Evolutionary conservation across 2,888 invertebrate genomes (phyloP).

Genomic region (Polietes domitor): DNA sequence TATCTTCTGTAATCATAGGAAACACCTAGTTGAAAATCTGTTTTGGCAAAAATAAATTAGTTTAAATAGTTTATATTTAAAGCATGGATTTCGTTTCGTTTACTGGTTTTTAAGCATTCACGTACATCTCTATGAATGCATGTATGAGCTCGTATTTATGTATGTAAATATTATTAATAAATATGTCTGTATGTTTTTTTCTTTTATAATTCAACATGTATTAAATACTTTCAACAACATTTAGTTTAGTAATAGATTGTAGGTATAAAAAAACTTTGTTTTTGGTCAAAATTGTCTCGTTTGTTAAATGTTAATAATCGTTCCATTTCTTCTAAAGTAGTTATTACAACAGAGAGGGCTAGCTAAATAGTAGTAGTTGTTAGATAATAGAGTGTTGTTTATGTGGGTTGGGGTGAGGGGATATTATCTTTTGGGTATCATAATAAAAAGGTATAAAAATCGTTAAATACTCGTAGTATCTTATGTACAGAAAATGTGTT

Average conservation of each 20-base stretch:
- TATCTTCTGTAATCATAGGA: not conserved
- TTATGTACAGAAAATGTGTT: conserved; percentile 58
- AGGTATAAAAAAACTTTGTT: conserved; percentile 35
- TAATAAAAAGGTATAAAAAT: conserved; percentile 64
- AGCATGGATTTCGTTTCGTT: not conserved
- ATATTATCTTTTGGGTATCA: conserved; percentile 17
- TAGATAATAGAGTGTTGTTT: not conserved
- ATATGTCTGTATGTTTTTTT: conserved; percentile 54
- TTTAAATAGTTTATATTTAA: not conserved
- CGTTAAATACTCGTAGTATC: conserved; percentile 55
- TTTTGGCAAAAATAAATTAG: conserved; percentile 19
- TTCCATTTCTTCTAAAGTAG: not conserved
- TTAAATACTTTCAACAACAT: conserved; percentile 66
- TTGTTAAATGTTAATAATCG: conserved; percentile 43
- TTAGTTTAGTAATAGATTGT: conserved; percentile 40
- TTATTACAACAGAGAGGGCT: not conserved
- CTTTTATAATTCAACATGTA: conserved; percentile 60
- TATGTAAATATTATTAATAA: conserved; percentile 49
- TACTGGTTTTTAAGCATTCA: conserved; percentile 11
- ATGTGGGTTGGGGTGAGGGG: not conserved
- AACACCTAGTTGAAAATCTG: not conserved
- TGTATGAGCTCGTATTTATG: not conserved
- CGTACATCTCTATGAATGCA: not conserved
- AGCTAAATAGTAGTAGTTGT: not conserved
- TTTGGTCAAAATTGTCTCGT: conserved; percentile 58